Evolutionary conservation across 2,888 invertebrate genomes (phyloP), one percentile per base, ranked within the genome.

Genomic region (Calliphora vomitoria): DNA sequence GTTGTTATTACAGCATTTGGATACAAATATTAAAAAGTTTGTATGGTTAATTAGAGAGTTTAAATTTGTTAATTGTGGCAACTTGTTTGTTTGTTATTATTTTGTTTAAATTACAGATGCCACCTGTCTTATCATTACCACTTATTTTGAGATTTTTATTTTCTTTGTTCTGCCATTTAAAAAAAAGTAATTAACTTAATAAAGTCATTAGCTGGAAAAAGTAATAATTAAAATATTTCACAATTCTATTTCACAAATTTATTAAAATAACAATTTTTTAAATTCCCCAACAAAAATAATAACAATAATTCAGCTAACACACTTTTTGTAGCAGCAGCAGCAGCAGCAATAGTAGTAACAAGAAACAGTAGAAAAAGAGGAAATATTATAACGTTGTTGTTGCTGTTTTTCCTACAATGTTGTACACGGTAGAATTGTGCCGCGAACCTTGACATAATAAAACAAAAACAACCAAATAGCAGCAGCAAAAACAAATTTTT

Each of bases 361-460:
- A 50, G 18, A 66, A 53, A n/a, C 4, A 68, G 13, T 31, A 38
- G 10, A 50, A 64, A 31, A 66, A 11, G 50, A 60, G 13, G 69
- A 78, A 71, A 47, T 71, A 69, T 69, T 47, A 64, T 78, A 53
- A 50, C 13, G 41, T 47, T 80, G 41, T 18, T 69, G 53, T 50
- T 79, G 68, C 38, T 79, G 25, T 31, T 72, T 80, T 80, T 74
- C 53, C 69, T 69, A 85, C 82, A 78, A 69, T 79, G 69, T 78
- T 84, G 85, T 82, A 83, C 78, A 78, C 85, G 87, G 85, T 86
- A 89, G 87, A 90, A 90, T 91, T 92, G 91, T 91, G 92, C 91
- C 91, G 90, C 92, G 91, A 92, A 92, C 92, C 92, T 92, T 92
- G 92, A 92, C 92, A 92, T 90, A 92, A 90, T 91, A 91, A 89